Conservation (phyloP, 1,140 invertebrate species). For the Cotesia glomerata region DNA sequence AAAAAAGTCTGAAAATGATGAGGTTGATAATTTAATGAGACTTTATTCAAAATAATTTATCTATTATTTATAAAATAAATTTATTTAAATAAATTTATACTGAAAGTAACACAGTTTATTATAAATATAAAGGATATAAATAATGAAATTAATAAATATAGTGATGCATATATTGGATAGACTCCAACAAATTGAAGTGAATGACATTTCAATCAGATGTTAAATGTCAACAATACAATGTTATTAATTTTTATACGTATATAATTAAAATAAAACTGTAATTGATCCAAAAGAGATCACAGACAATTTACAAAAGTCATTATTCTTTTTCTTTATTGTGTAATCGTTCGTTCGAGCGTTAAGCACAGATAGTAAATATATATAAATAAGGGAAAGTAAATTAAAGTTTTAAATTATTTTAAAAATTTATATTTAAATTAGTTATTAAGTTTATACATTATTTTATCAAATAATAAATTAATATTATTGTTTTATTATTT, state of each 20-base stretch:
- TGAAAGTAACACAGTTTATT: no score
- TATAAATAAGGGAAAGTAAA: background rate
- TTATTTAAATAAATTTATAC: no score
- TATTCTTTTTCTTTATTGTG: conserved; percentile 11
- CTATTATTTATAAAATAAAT: no score
- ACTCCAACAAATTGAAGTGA: conserved; percentile 9
- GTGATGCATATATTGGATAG: background rate
- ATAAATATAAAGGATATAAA: no score
- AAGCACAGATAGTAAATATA: background rate
- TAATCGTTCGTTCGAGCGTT: background rate
- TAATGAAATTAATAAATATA: no score
- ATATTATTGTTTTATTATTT: conserved; percentile 37
- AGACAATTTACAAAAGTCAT: background rate
- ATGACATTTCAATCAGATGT: background rate
- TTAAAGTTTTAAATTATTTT: background rate
- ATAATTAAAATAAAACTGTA: background rate
- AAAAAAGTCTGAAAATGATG: no score
- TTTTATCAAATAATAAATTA: background rate
- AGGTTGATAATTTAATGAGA: no score
- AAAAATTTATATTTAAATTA: conserved; percentile 2
- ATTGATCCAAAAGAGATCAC: background rate
- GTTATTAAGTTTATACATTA: background rate
- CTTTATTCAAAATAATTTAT: no score
- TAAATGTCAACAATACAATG: background rate
- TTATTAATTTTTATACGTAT: no score